A percentile compares a stretch with the other conserved stretches of the same genome.
Conservation (phyloP, 2,888 invertebrate species). For the Folsomia manolachei region DNA sequence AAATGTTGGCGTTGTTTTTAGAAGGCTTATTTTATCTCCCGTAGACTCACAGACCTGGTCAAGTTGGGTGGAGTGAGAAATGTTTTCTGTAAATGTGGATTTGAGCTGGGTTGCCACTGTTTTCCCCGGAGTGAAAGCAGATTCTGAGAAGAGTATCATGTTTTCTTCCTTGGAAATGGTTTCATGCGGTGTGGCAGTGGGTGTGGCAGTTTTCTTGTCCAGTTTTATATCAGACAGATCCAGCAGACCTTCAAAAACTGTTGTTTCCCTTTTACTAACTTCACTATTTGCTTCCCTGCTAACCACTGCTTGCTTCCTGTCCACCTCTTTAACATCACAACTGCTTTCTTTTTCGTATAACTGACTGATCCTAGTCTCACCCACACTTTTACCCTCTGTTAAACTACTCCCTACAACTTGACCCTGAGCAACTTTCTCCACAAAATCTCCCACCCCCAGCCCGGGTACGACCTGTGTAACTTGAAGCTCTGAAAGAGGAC, state of each 20-base stretch:
- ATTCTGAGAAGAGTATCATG: neutral
- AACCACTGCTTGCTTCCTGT: neutral
- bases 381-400: neutral
- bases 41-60: neutral
- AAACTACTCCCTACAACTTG: conserved; percentile 62
- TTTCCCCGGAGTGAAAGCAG: neutral
- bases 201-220: neutral
- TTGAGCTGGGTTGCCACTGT: neutral
- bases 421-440: conserved; percentile 73
- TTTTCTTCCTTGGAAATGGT: neutral
- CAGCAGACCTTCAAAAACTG: neutral
- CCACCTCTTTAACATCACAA: neutral
- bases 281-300: neutral
- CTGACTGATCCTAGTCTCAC: neutral
- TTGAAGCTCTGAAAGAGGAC: neutral
- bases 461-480: conserved; percentile 68
- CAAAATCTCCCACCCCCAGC: conserved; percentile 72
- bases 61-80: neutral
- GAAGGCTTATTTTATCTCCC: neutral
- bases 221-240: neutral
- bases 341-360: neutral
- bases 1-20: neutral
- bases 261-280: neutral
- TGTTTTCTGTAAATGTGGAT: neutral
- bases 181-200: neutral